These are phyloP conservation scores for Volucella zonaria DNA, from an alignment of 2,888 invertebrate genomes.

Conservation along the genomic window DNA sequence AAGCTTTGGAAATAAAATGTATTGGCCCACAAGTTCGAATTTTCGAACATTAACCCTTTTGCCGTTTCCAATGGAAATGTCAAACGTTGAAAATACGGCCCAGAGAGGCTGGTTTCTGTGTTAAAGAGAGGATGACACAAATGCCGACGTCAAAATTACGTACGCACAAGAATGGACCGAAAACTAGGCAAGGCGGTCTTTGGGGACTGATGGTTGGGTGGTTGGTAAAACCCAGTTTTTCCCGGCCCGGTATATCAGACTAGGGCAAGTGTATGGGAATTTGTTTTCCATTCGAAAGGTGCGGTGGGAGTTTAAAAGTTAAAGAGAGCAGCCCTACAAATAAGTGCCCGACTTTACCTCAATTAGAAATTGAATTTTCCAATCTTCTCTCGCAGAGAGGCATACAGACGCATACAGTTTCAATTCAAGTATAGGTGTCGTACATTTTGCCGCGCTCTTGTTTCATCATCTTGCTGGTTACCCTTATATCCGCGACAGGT, in stretches of 20 bases:
- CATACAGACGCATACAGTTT: not conserved
- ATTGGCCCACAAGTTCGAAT: slow-evolving; percentile 25
- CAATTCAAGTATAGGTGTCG: slow-evolving; percentile 10
- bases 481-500: slow-evolving; percentile 59
- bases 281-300: slow-evolving; percentile 42
- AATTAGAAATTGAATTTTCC: slow-evolving; percentile 51
- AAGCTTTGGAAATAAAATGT: not conserved
- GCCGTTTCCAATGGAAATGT: slow-evolving; percentile 46
- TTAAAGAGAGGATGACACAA: slow-evolving; percentile 29
- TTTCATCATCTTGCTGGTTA: slow-evolving; percentile 11
- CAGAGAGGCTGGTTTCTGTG: slow-evolving; percentile 6
- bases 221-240: slow-evolving; percentile 54
- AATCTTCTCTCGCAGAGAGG: slow-evolving; percentile 40
- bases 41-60: slow-evolving; percentile 29
- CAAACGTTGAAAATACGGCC: slow-evolving; percentile 27
- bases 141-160: slow-evolving; percentile 63
- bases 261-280: slow-evolving; percentile 59
- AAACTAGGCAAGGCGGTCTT: not conserved
- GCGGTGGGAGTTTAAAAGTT: slow-evolving; percentile 18
- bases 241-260: slow-evolving; percentile 54
- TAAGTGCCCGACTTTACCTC: slow-evolving; percentile 64
- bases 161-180: slow-evolving; percentile 22
- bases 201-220: not conserved
- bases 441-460: slow-evolving; percentile 27
- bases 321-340: not conserved